Evolutionary conservation across 2,888 invertebrate species (phyloP).

Genomic region (Pandemis corylana): DNA sequence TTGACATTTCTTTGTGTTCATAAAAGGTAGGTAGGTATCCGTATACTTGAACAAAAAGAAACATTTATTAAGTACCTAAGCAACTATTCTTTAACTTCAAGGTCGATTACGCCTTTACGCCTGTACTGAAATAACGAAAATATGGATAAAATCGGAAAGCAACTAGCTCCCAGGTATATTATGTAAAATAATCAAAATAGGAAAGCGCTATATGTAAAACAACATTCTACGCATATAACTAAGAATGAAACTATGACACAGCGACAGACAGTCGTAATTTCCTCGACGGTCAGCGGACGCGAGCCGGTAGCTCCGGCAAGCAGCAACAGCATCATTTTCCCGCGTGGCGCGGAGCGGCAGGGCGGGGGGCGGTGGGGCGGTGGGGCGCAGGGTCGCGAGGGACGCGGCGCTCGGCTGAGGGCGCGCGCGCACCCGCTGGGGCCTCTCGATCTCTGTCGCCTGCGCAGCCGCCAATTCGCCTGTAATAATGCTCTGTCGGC

Average conservation of each 20-base stretch:
- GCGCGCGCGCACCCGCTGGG: constrained; percentile 45
- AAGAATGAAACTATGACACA: constrained; percentile 1
- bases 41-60: no score
- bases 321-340: constrained; percentile 10
- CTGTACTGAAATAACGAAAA: no score
- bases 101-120: no score
- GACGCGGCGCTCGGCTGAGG: constrained; percentile 42
- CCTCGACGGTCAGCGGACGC: constrained; percentile 55
- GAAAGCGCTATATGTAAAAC: neutral
- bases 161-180: neutral
- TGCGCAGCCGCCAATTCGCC: constrained; percentile 34
- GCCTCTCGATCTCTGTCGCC: constrained; percentile 42
- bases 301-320: constrained; percentile 19
- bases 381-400: constrained; percentile 36
- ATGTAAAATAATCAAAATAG: neutral
- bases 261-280: constrained; percentile 48
- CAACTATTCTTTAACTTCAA: no score
- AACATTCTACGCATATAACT: neutral
- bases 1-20: no score
- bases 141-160: no score
- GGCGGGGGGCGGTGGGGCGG: neutral
- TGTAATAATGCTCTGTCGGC: constrained; percentile 32
- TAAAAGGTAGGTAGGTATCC: no score
- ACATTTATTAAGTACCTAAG: no score
- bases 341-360: constrained; percentile 9